Percentiles rank a stretch among this genome's conserved stretches.
Evolutionary conservation across 2,888 invertebrate species (phyloP).

Genomic region (Polietes domitor): DNA sequence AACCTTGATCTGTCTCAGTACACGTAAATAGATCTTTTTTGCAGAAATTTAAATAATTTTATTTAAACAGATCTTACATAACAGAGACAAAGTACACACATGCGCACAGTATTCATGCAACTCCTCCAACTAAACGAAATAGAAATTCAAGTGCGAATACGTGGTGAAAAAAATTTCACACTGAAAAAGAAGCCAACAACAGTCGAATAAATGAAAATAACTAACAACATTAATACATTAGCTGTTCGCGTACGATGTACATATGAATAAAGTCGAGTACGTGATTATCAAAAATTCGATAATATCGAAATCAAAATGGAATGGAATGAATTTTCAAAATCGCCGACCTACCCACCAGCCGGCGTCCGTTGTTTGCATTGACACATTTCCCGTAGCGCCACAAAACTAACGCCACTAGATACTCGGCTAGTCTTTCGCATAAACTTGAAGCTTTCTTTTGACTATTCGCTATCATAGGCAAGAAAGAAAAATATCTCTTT

Average conservation of each 20-base stretch:
- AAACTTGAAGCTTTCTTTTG: neutral
- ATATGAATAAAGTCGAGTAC: conserved; percentile 40
- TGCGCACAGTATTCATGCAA: neutral
- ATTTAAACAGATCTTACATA: too few species aligned
- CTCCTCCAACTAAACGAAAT: conserved; percentile 23
- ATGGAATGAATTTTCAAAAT: neutral
- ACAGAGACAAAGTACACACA: too few species aligned
- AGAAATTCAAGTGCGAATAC: conserved; percentile 44
- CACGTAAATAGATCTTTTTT: too few species aligned
- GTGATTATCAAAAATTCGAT: conserved; percentile 39
- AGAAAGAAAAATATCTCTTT: neutral
- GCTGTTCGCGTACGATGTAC: neutral
- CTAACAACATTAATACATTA: conserved; percentile 21
- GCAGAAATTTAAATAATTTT: too few species aligned
- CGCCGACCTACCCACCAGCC: neutral
- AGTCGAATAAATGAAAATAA: neutral
- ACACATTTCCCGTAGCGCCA: conserved; percentile 56
- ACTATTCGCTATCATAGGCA: neutral
- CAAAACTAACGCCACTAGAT: neutral
- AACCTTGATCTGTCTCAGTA: too few species aligned
- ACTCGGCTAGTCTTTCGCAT: neutral
- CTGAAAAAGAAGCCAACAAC: neutral
- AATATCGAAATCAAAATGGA: conserved; percentile 30
- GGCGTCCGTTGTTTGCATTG: conserved; percentile 12
- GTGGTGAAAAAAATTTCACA: conserved; percentile 37